Evolutionary conservation across 1,140 invertebrate species (phyloP), one percentile per base, ranked within the genome.

Genomic region (Linepithema humile): DNA sequence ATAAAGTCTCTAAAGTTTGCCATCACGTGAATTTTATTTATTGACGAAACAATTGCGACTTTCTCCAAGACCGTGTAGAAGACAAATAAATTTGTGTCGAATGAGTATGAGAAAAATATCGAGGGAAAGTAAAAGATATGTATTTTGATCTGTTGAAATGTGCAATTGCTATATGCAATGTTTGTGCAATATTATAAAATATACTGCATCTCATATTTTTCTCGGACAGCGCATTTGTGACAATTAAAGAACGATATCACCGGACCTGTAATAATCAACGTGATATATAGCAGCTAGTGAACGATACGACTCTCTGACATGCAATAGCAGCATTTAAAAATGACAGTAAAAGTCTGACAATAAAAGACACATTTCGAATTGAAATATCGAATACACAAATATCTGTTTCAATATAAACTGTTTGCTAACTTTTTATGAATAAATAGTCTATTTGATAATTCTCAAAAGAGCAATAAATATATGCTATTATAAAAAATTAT

Each of bases 401-500:
- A 57, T 40, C 3, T 57, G 15, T 15, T 38, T 20, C 32, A 55
- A 23, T 57, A 57, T 38, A 57, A 9, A 20, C 17, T 23, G 3
- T 7, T 43, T 26, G 4, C 26, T 4, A 26, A 69, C 1, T 69
- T n/a, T 48, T 29, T 48, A 48, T 69, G 12, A 4, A 48, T 69
- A 0, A 69, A 10, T 69, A 69, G 2, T 32, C 12, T 67, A 45
- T 67, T 1, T 48, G 43, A 29, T 10, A 69, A 48, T 69, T 67
- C 45, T n/a, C 1, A 32, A 69, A 69, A 26, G 32, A 17, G 17
- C 17, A 0, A 17, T 3, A 6, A 32, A 48, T 48, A 69, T 69
- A 67, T 69, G 17, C 9, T 7, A 26, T 67, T n/a, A 45, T 65
- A 48, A 69, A 69, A 29, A 69, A 29, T 32, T 69, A 32, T 17